Base-by-base conservation (phyloP, 1,140 invertebrate species). In the Parasteatoda tepidariorum region DNA sequence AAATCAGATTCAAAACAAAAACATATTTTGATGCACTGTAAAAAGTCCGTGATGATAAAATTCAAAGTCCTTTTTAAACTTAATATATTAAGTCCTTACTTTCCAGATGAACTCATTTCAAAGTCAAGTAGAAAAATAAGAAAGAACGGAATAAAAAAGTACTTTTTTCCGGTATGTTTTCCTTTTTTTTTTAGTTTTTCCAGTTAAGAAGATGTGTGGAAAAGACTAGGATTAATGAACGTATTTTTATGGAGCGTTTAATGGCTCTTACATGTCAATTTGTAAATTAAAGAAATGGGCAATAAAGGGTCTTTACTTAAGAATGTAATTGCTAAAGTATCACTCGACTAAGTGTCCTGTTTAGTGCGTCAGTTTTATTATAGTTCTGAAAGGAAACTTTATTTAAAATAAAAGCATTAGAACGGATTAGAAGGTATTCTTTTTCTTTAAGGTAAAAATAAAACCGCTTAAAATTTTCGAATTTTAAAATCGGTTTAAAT, bases 261-360 rank as follows among this genome's bases (percentile, higher is more conserved):
- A 78, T 78, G 74, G 74, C 74, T 28, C 28, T 78, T 78, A 61
- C 38, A 66, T 78, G 74, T 78, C 74, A 78, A 78, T 78, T 78
- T 78, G 74, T 78, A 78, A 78, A 78, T 78, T 78, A 78, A 78
- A 78, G 74, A 28, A 66, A 78, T 78, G 62, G 74, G 34, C 61
- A 66, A 64, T 78, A 78, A 78, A 78, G 62, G 74, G 38, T 41
- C 61, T 28, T 3, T 22, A 31, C 41, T 41, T 54, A 54, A 28
- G 34, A 7, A 7, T n/a, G 33, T 70, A 70, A 70, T 70, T 70
- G 67, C 22, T 48, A 18, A 18, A 48, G 9, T 48, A 48, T 48
- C 38, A 48, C 38, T 48, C 18, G 9, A 48, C n/a, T 13, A 48
- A 48, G 38, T 48, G 9, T 48, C 18, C 38, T 18, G 9, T 48